These are phyloP conservation scores for Gasterosteus nipponicus DNA, from an alignment of 2,113 vertebrate genomes.

Conservation along the genomic window DNA sequence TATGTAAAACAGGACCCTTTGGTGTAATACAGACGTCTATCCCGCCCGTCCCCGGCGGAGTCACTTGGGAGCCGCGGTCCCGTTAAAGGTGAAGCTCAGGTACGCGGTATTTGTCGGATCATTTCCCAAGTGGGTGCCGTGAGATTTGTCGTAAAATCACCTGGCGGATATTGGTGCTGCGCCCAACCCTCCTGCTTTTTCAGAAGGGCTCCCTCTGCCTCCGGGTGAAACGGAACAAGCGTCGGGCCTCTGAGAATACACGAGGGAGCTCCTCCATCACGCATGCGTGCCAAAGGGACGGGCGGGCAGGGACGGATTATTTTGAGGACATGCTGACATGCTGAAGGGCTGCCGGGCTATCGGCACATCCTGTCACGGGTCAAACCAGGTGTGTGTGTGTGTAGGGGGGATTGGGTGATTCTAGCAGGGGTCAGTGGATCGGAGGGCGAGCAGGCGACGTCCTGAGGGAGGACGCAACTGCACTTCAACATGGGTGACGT, in stretches of 20 bases:
- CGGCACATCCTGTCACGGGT: conserved; percentile 35
- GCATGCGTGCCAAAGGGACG: conserved; percentile 52
- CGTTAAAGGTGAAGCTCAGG: conserved; percentile 16
- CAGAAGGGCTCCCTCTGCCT: conserved; percentile 35
- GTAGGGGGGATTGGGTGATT: conserved; percentile 12
- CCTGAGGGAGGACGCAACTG: conserved; percentile 23
- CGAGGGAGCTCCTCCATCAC: conserved; percentile 69
- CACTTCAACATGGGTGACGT: conserved; percentile 5
- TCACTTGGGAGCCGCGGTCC: not conserved
- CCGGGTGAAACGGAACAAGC: conserved; percentile 50
- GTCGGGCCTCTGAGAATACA: conserved; percentile 64
- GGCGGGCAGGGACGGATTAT: conserved; percentile 65
- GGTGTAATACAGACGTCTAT: conserved; percentile 24
- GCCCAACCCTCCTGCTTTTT: conserved; percentile 25
- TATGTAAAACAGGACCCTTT: conserved; percentile 50
- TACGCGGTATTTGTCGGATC: not conserved
- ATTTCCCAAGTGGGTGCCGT: conserved; percentile 9
- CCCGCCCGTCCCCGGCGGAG: not conserved
- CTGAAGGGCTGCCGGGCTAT: conserved; percentile 15
- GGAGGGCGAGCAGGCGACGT: conserved; percentile 41
- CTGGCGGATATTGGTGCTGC: conserved; percentile 28
- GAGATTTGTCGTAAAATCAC: conserved; percentile 14
- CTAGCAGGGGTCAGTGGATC: conserved; percentile 19
- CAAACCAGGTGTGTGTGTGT: conserved; percentile 20
- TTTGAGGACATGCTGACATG: not conserved